Conservation (phyloP, 2,113 vertebrate species). For the Carettochelys insculpta region DNA sequence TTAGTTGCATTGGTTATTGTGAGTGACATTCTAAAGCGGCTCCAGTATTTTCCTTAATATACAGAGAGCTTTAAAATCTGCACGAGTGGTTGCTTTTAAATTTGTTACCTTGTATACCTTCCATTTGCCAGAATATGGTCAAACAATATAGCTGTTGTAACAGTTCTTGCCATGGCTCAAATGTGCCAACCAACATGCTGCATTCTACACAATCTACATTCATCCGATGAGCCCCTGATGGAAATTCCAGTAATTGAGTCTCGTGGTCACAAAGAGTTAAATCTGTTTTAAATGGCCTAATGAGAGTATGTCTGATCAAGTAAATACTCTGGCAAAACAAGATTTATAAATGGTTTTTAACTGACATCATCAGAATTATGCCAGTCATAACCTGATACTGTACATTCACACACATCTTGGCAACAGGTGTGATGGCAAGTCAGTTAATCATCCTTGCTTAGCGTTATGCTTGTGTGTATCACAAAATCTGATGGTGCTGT, state of each 20-base stretch:
- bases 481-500: background rate
- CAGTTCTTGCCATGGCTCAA: background rate
- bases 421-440: background rate
- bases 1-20: background rate
- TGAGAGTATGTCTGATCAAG: conserved; percentile 14
- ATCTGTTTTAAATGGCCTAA: conserved; percentile 22
- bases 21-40: conserved; percentile 5
- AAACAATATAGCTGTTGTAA: background rate
- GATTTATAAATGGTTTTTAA: background rate
- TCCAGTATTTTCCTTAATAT: background rate
- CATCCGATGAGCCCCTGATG: conserved; percentile 9
- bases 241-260: conserved; percentile 23
- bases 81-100: background rate
- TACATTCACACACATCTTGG: fast-evolving
- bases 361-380: background rate
- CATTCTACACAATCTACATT: background rate
- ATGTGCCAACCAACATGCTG: background rate
- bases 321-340: background rate
- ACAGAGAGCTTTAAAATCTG: background rate
- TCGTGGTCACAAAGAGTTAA: conserved; percentile 40
- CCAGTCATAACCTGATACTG: background rate
- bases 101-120: background rate
- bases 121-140: background rate
- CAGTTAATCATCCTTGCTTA: background rate
- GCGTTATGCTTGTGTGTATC: background rate